These are phyloP conservation scores for Sarotherodon lohbergeri DNA, from an alignment of 2,113 vertebrate genomes.

Conservation along the genomic window DNA sequence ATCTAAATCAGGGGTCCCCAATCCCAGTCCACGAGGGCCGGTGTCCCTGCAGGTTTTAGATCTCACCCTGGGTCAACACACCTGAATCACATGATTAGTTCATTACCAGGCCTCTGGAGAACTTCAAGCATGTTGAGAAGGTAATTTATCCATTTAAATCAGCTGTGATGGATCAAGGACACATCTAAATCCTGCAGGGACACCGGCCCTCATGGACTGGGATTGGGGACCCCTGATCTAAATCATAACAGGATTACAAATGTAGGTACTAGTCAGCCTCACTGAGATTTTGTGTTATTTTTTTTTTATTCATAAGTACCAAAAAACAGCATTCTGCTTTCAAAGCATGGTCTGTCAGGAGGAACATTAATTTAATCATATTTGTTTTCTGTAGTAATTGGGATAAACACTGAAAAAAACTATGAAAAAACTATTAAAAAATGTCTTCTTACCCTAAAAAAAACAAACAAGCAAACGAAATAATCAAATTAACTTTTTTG, in stretches of 20 bases:
- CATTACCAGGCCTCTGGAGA: too few species aligned
- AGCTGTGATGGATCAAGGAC: too few species aligned
- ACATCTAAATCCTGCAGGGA: too few species aligned
- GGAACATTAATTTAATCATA: neutral
- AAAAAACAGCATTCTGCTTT: neutral
- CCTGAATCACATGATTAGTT: too few species aligned
- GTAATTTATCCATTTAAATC: too few species aligned
- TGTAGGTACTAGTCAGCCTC: neutral
- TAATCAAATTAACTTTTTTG: neutral
- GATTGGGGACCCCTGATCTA: neutral
- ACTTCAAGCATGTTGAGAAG: too few species aligned
- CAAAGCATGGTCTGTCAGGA: neutral
- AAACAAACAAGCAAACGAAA: fast-evolving
- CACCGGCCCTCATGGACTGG: too few species aligned
- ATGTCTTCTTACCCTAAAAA: neutral
- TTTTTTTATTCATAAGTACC: neutral
- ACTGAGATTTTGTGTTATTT: neutral
- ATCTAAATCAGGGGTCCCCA: neutral
- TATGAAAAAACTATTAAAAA: neutral
- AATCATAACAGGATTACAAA: neutral
- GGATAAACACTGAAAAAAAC: fast-evolving
- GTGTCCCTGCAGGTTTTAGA: too few species aligned
- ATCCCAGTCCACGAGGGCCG: too few species aligned
- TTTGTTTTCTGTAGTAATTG: neutral
- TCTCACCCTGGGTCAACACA: too few species aligned